Evolutionary conservation across 2,888 invertebrate genomes (phyloP).

Genomic region (Leptinotarsa juncta): DNA sequence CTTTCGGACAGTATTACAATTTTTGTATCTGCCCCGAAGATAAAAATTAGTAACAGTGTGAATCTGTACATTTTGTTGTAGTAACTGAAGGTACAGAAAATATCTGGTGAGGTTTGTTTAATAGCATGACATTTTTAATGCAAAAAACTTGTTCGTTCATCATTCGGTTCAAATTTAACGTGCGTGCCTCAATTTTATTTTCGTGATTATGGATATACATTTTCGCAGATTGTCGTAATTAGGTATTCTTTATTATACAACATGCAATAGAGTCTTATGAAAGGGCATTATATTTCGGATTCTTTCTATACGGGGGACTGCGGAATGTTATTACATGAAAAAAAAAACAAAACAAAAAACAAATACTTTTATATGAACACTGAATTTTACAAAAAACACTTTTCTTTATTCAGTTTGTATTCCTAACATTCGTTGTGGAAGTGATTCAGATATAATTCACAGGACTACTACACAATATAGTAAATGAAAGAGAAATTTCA

Average conservation of each 20-base stretch:
- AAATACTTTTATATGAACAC: too few species aligned
- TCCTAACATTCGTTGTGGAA: too few species aligned
- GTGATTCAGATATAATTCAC: too few species aligned
- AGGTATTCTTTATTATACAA: background rate
- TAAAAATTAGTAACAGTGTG: background rate
- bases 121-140: background rate
- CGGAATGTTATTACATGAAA: too few species aligned
- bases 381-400: too few species aligned
- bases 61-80: background rate
- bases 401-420: too few species aligned
- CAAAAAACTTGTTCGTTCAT: background rate
- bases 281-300: too few species aligned
- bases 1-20: background rate
- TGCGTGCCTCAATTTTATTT: background rate
- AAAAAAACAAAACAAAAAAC: too few species aligned
- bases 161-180: background rate
- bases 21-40: background rate
- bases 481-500: too few species aligned
- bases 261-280: too few species aligned
- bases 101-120: background rate
- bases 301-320: too few species aligned
- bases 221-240: background rate
- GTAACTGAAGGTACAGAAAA: background rate
- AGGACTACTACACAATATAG: too few species aligned
- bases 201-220: background rate